phyloP scores from a whole-genome alignment of 2,797 vertebrate genomes.

The Delichon dasypus region DNA sequence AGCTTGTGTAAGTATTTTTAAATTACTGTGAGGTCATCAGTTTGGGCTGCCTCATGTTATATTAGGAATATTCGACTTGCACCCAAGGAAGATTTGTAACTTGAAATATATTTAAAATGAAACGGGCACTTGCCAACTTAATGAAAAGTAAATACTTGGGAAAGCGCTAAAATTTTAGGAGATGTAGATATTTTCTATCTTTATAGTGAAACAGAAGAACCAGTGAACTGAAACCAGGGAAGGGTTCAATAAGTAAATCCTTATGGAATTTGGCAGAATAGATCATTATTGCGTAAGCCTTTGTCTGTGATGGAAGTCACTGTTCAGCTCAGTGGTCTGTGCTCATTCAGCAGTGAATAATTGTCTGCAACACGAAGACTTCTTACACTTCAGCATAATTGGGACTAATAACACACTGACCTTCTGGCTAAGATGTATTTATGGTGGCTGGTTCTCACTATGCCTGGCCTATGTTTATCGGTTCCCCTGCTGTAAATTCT shows the following conservation, averaged over 20 bases:
- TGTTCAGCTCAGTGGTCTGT: conserved; percentile 53
- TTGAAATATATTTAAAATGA: not conserved
- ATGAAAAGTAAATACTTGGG: not conserved
- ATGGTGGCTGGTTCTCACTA: conserved; percentile 31
- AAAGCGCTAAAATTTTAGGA: not conserved
- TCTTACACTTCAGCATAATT: conserved; percentile 66
- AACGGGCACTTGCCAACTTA: not conserved
- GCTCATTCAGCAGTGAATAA: conserved; percentile 69
- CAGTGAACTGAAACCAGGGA: conserved; percentile 8
- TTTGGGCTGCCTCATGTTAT: not conserved
- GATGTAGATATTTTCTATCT: not conserved
- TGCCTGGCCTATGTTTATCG: conserved; percentile 15
- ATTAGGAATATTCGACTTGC: not conserved
- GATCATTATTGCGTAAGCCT: conserved; percentile 10
- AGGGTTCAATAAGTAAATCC: conserved; percentile 17
- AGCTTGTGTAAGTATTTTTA: not conserved
- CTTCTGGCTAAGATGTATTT: conserved; percentile 64
- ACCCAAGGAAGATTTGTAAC: not conserved
- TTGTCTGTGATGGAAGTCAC: conserved; percentile 40
- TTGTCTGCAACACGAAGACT: conserved; percentile 63
- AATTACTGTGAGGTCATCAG: conserved; percentile 18
- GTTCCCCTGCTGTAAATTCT: not conserved
- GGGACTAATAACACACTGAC: conserved; percentile 72
- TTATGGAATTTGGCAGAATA: conserved; percentile 23
- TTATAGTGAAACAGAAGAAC: not conserved